Conservation (phyloP, 2,113 vertebrate species). For the Thermophis baileyi region DNA sequence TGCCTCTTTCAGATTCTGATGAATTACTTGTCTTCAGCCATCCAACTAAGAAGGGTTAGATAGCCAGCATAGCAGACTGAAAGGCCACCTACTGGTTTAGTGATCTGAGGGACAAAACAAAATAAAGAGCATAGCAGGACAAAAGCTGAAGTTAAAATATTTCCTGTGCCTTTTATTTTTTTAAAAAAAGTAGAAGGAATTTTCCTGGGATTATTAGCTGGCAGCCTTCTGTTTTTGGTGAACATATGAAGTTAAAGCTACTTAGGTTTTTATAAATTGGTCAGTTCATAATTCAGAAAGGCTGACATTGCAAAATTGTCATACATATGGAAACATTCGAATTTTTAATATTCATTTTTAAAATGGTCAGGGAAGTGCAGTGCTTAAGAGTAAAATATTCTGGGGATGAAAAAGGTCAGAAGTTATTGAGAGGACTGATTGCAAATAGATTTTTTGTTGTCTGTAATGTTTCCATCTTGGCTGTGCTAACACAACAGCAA, state of each 20-base stretch:
- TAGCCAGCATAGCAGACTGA: not conserved
- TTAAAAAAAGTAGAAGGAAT: not conserved
- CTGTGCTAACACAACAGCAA: not conserved
- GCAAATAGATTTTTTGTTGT: not conserved
- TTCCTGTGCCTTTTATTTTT: not conserved
- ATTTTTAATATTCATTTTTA: not conserved
- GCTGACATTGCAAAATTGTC: rapidly evolving
- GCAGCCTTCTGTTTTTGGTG: not conserved
- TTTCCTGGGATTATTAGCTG: not conserved
- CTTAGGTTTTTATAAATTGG: not conserved
- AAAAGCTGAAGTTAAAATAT: not conserved
- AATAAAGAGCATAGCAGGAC: not conserved
- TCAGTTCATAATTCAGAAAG: rapidly evolving
- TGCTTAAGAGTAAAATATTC: not conserved
- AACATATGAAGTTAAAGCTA: not conserved
- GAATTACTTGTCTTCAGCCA: slow-evolving; percentile 24
- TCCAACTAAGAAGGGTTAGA: not conserved
- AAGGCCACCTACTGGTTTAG: slow-evolving; percentile 20
- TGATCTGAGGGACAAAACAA: not conserved
- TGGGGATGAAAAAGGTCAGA: not conserved
- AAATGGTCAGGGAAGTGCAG: not conserved
- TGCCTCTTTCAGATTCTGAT: slow-evolving; percentile 33
- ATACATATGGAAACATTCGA: rapidly evolving
- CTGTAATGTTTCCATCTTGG: not conserved
- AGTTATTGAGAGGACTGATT: not conserved